Percentiles rank a stretch among this genome's conserved stretches.
These are phyloP conservation scores for Blera fallax DNA, from an alignment of 2,888 invertebrate species.

Conservation along the genomic window DNA sequence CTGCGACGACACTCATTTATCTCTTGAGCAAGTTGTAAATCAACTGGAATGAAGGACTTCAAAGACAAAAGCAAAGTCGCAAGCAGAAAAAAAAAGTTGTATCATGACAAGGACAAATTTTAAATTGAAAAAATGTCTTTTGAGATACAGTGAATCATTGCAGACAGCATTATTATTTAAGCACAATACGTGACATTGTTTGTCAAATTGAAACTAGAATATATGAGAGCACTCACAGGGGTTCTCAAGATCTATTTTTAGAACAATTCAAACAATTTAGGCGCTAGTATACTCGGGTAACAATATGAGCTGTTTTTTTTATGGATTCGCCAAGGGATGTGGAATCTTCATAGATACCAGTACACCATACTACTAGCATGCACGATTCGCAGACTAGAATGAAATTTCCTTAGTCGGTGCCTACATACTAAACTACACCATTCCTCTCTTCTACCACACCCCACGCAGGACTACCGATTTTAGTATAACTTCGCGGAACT, in stretches of 20 bases:
- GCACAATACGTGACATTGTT: neutral
- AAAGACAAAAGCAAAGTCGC: neutral
- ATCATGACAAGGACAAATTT: neutral
- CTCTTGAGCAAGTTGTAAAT: slow-evolving; percentile 7
- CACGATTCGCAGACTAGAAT: too few species aligned
- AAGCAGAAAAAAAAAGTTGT: neutral
- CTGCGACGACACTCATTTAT: neutral
- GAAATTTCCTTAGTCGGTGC: too few species aligned
- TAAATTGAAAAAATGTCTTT: neutral
- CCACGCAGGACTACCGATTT: too few species aligned
- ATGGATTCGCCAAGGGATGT: too few species aligned
- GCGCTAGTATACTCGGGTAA: too few species aligned
- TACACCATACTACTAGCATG: too few species aligned
- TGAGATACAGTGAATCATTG: neutral
- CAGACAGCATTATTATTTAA: neutral
- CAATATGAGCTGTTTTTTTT: too few species aligned
- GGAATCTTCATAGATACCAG: too few species aligned
- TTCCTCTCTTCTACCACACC: too few species aligned
- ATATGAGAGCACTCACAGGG: neutral
- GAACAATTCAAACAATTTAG: neutral
- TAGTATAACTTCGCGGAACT: too few species aligned
- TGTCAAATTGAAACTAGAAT: neutral
- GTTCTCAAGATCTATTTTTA: neutral
- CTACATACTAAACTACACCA: too few species aligned
- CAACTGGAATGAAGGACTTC: neutral